Conservation (phyloP, 2,797 vertebrate genomes). For the Pantherophis vulpinus region DNA sequence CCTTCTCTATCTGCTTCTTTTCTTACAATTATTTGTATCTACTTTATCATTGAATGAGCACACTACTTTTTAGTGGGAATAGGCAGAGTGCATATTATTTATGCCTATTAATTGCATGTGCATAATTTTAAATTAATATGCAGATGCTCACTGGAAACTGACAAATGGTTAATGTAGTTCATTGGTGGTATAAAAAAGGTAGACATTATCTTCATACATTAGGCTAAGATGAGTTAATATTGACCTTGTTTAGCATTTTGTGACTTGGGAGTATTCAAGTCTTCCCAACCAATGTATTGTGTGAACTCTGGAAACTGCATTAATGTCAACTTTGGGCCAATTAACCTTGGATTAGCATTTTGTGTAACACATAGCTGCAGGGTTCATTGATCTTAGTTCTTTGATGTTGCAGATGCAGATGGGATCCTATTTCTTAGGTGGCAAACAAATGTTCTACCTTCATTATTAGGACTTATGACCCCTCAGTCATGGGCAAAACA, state of each 20-base stretch:
- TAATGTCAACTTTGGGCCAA: neutral
- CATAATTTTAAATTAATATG: neutral
- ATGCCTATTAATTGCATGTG: neutral
- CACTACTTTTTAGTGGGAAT: neutral
- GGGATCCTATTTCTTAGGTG: neutral
- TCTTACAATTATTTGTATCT: neutral
- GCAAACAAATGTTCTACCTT: neutral
- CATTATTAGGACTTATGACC: neutral
- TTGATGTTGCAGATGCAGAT: neutral
- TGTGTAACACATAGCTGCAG: neutral
- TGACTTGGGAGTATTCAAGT: neutral
- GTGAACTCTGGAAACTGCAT: neutral
- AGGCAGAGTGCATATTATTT: neutral
- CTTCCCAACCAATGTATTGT: neutral
- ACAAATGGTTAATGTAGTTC: neutral
- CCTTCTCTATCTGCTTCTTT: neutral
- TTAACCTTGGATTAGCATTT: neutral
- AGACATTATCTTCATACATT: neutral
- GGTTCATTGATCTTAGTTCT: neutral
- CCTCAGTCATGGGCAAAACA: neutral
- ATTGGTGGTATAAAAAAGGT: neutral
- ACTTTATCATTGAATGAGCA: neutral
- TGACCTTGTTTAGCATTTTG: neutral
- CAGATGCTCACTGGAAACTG: neutral
- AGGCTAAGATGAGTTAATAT: neutral